Base-by-base conservation (phyloP, 2,888 invertebrate species). In the Baccha elongata region DNA sequence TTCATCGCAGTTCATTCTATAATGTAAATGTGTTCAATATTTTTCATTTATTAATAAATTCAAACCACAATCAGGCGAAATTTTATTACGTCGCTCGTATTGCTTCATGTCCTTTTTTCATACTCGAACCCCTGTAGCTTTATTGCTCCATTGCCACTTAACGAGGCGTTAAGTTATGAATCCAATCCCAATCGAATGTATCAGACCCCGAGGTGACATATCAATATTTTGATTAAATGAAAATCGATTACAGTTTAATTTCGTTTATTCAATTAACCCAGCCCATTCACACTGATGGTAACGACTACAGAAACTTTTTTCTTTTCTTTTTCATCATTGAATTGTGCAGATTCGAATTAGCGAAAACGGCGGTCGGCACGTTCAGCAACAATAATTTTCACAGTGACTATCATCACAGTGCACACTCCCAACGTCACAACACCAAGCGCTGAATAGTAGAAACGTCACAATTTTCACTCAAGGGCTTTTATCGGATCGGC, bases 351-450 rank as follows among this genome's bases (percentile, higher is more conserved):
- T 35, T 44, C 4, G 46, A 83, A 78, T 83, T 73, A 68, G 72
- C 58, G 19, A 64, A 78, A 60, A 52, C 35, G 68, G 13, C 64
- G 55, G 62, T 68, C 32, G 78, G 78, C 83, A 83, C 83, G 78
- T 83, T 64, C 78, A 72, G 26, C 23, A 10, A 17, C 42, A 21
- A 55, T 62, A 26, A 42, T 44, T 26, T 37, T 15, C 17, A 21
- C 37, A 13, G n/a, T 26, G 68, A 55, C 55, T 73, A 55, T 72
- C 72, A 62, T 72, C 40, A 26, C 26, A 42, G 32, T 53, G 11
- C 29, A n/a, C n/a, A n/a, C 67, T 26, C 53, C 19, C 52, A 52
- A 21, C 19, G 19, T 40, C 52, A 37, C 29, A 37, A 50, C 21
- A 21, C 15, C 32, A 60, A 13, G 0, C 44, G 29, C 26, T 60